A percentile compares a stretch with the other conserved stretches of the same genome.
Conservation (phyloP, 2,113 vertebrate species). For the Perccottus glenii region DNA sequence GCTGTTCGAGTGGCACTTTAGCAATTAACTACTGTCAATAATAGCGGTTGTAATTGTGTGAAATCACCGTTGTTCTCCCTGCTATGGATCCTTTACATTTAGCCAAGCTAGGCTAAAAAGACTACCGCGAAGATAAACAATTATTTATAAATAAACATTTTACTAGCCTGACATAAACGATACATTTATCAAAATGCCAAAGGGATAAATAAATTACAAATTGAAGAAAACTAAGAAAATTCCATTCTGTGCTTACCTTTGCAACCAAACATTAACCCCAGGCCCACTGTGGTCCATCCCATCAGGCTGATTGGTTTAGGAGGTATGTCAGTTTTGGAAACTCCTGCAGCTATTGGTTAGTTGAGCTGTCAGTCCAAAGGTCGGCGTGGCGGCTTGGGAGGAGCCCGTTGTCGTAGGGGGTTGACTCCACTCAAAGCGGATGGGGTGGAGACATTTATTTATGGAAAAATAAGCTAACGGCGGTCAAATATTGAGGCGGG, state of each 20-base stretch:
- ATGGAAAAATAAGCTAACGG: constrained; percentile 2
- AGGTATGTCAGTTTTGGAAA: background rate
- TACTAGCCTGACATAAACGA: background rate
- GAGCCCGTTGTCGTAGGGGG: constrained; percentile 41
- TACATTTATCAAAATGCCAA: background rate
- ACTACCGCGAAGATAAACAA: background rate
- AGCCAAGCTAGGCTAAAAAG: constrained; percentile 30
- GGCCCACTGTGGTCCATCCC: constrained; percentile 64
- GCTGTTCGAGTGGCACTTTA: background rate
- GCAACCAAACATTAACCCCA: constrained; percentile 71
- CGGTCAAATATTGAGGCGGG: constrained; percentile 17
- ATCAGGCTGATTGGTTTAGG: constrained; percentile 37
- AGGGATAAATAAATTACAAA: constrained; percentile 35
- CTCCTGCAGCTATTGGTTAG: constrained; percentile 50
- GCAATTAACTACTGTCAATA: constrained; percentile 11
- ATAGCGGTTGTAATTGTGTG: constrained; percentile 22
- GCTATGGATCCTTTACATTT: constrained; percentile 64
- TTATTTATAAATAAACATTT: constrained; percentile 4
- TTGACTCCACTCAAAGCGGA: constrained; percentile 55
- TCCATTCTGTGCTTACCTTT: constrained; percentile 66
- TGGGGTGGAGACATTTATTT: constrained; percentile 42
- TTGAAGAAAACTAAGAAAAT: constrained; percentile 70
- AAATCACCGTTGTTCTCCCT: constrained; percentile 77
- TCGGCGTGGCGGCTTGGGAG: constrained; percentile 45
- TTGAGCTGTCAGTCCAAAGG: constrained; percentile 28